phyloP scores from a whole-genome alignment of 37 sponge, comb jelly and placozoan species.

The Amphimedon queenslandica region DNA sequence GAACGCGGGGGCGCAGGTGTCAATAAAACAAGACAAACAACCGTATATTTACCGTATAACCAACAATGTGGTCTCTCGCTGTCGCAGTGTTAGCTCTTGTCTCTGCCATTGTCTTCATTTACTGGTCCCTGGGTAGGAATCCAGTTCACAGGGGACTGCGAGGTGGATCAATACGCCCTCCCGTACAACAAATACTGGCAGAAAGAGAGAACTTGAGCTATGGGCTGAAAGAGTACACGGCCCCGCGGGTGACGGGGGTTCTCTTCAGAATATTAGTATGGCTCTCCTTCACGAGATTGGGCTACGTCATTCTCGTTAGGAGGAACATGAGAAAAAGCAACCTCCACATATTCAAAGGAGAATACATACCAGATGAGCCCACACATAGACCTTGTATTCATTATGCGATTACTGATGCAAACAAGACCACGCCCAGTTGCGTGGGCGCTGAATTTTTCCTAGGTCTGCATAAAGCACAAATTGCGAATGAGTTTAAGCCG shows the following conservation, averaged over 20 bases:
- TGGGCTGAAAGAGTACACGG: slow-evolving; percentile 10
- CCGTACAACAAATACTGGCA: slow-evolving; percentile 28
- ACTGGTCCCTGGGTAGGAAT: not conserved
- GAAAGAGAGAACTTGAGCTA: slow-evolving; percentile 5
- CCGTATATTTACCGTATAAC: no score
- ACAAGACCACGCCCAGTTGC: not conserved
- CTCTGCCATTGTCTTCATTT: not conserved
- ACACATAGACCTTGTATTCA: slow-evolving; percentile 36
- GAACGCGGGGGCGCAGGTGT: no score
- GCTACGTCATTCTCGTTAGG: slow-evolving; percentile 14
- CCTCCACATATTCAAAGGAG: slow-evolving; percentile 13
- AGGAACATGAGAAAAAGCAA: slow-evolving; percentile 8
- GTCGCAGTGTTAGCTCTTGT: not conserved
- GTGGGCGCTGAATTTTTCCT: not conserved
- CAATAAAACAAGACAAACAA: no score
- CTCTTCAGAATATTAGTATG: slow-evolving; percentile 33
- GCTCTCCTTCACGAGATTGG: slow-evolving; percentile 53
- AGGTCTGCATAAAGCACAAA: not conserved
- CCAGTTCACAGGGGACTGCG: not conserved
- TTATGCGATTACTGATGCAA: slow-evolving; percentile 4
- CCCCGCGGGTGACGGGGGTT: slow-evolving; percentile 36
- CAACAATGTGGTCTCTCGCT: no score
- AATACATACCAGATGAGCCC: slow-evolving; percentile 59
- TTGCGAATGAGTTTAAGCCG: not conserved
- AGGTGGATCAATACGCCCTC: slow-evolving; percentile 3